Conservation (phyloP, 2,113 vertebrate genomes). For the Aptenodytes forsteri region DNA sequence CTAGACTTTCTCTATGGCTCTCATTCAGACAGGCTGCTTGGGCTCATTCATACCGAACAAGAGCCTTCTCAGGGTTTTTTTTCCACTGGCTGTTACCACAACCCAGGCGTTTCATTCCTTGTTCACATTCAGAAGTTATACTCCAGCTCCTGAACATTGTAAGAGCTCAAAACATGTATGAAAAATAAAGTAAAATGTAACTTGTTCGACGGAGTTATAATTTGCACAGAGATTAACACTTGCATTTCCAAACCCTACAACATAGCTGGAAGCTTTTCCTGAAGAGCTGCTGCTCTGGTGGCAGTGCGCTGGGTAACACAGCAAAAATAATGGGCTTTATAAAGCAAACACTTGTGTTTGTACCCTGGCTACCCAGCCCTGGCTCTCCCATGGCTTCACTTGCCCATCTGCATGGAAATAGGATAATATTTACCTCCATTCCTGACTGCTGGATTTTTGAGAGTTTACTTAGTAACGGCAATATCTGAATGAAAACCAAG, state of each 20-base stretch:
- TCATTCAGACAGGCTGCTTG: conserved; percentile 31
- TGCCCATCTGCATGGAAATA: neutral
- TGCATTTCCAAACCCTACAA: neutral
- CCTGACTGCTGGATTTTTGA: neutral
- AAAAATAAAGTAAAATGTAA: neutral
- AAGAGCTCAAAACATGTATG: neutral
- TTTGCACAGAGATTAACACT: neutral
- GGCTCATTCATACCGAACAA: conserved; percentile 28
- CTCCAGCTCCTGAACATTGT: neutral
- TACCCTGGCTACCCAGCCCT: neutral
- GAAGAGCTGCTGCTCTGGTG: neutral
- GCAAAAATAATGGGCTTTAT: neutral
- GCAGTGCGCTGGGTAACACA: neutral
- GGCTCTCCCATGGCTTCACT: neutral
- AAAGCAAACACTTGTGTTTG: neutral
- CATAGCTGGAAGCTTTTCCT: neutral
- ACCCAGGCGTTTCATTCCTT: neutral
- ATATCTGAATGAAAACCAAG: neutral
- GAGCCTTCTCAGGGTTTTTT: conserved; percentile 7
- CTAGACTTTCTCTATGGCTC: neutral
- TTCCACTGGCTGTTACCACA: neutral
- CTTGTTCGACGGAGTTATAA: neutral
- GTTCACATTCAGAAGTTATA: neutral
- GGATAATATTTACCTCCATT: neutral
- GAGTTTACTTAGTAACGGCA: neutral